Conservation (phyloP, 2,113 vertebrate genomes). For the Typhlomys cinereus region DNA sequence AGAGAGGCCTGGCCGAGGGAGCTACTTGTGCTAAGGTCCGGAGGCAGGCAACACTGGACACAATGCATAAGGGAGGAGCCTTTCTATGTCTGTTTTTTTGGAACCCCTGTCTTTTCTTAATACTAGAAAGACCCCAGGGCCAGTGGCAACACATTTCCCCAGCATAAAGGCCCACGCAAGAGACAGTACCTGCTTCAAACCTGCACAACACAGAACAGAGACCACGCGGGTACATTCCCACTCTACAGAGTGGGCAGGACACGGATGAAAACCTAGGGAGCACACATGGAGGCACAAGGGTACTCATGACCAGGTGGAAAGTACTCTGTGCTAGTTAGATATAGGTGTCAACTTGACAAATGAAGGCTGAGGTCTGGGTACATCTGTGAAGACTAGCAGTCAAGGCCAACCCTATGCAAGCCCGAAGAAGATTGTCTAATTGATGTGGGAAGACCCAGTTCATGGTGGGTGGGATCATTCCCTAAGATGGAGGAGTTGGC, state of each 20-base stretch:
- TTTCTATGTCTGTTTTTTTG: not conserved
- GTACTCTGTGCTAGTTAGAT: too few relatives aligned
- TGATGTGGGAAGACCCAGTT: too few relatives aligned
- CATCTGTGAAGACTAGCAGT: too few relatives aligned
- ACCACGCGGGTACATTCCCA: not conserved
- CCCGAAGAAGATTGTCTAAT: too few relatives aligned
- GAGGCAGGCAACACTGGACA: not conserved
- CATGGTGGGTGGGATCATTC: too few relatives aligned
- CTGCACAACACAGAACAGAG: not conserved
- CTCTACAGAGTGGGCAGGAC: not conserved
- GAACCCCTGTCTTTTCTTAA: not conserved
- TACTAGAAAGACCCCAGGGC: not conserved
- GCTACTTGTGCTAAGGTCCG: not conserved
- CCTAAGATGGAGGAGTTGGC: too few relatives aligned
- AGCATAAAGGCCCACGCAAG: not conserved
- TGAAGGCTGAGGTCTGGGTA: too few relatives aligned
- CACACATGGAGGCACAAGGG: not conserved
- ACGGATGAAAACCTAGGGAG: not conserved
- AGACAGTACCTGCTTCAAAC: not conserved
- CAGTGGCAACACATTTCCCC: not conserved
- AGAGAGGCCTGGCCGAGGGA: not conserved
- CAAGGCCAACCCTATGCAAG: too few relatives aligned
- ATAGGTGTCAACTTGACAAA: too few relatives aligned
- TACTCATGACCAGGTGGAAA: too few relatives aligned
- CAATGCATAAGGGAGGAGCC: not conserved